Evolutionary conservation across 2,888 invertebrate genomes (phyloP).

Genomic region (Neoitamus cyanurus): DNA sequence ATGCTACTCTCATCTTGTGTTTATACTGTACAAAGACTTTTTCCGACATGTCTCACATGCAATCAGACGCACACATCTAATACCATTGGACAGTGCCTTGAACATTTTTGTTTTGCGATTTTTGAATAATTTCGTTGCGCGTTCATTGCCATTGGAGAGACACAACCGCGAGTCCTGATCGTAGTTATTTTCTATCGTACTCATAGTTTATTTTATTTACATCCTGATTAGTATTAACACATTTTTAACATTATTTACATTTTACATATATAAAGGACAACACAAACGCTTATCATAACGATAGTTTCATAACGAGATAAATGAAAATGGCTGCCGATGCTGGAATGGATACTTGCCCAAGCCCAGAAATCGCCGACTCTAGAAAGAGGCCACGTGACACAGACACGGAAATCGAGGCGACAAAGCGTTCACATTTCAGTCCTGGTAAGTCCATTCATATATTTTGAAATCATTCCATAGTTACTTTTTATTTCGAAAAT

Average conservation of each 20-base stretch:
- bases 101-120: slow-evolving; percentile 16
- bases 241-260: slow-evolving; percentile 44
- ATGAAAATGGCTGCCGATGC: slow-evolving; percentile 86
- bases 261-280: slow-evolving; percentile 42
- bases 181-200: slow-evolving; percentile 20
- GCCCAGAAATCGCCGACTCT: slow-evolving; percentile 89
- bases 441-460: slow-evolving; percentile 74
- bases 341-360: slow-evolving; percentile 94
- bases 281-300: slow-evolving; percentile 31
- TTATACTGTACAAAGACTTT: not conserved
- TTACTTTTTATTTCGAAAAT: slow-evolving; percentile 42
- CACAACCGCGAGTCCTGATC: not conserved
- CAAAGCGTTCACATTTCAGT: slow-evolving; percentile 91
- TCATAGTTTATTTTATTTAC: slow-evolving; percentile 38
- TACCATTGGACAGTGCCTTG: slow-evolving; percentile 16
- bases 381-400: slow-evolving; percentile 90
- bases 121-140: slow-evolving; percentile 4
- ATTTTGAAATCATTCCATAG: slow-evolving; percentile 50
- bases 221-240: slow-evolving; percentile 42
- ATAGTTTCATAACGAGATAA: slow-evolving; percentile 41
- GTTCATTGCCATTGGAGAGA: not conserved
- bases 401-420: slow-evolving; percentile 88
- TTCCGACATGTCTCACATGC: not conserved
- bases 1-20: not conserved
- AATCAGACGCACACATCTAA: slow-evolving; percentile 7